Conservation (phyloP, 1,140 invertebrate genomes). For the Drosophila nigrodunni region DNA sequence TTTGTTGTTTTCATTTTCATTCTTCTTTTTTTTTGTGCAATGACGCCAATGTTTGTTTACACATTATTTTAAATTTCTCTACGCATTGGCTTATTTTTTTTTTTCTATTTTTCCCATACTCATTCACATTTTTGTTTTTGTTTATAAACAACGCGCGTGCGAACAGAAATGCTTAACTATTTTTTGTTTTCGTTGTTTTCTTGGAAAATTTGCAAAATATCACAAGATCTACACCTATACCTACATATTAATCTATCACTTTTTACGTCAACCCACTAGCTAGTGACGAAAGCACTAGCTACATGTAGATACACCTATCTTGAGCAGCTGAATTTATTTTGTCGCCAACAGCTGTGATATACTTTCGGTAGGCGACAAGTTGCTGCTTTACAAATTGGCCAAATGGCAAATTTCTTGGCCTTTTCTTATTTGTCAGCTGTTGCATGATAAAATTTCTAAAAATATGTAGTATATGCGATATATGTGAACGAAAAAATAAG, state of each 20-base stretch:
- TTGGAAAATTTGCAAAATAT: constrained; percentile 31
- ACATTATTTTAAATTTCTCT: constrained; percentile 34
- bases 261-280: too few species aligned
- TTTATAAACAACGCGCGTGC: constrained; percentile 61
- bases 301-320: background rate
- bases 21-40: constrained; percentile 50
- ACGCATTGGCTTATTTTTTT: constrained; percentile 44
- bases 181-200: constrained; percentile 14
- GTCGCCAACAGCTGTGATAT: constrained; percentile 21
- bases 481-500: background rate
- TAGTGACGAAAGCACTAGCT: background rate
- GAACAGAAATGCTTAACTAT: constrained; percentile 51
- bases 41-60: constrained; percentile 77
- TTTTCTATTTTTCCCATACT: constrained; percentile 24
- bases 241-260: background rate
- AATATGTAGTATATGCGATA: constrained; percentile 41
- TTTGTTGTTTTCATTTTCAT: constrained; percentile 32
- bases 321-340: background rate
- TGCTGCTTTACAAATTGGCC: constrained; percentile 39
- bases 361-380: constrained; percentile 50
- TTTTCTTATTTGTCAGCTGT: constrained; percentile 60
- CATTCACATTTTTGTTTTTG: constrained; percentile 24
- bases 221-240: constrained; percentile 48
- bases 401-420: constrained; percentile 18
- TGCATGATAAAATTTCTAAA: constrained; percentile 79